Evolutionary conservation across 1,140 invertebrate genomes (phyloP).

Genomic region (Lineus longissimus): DNA sequence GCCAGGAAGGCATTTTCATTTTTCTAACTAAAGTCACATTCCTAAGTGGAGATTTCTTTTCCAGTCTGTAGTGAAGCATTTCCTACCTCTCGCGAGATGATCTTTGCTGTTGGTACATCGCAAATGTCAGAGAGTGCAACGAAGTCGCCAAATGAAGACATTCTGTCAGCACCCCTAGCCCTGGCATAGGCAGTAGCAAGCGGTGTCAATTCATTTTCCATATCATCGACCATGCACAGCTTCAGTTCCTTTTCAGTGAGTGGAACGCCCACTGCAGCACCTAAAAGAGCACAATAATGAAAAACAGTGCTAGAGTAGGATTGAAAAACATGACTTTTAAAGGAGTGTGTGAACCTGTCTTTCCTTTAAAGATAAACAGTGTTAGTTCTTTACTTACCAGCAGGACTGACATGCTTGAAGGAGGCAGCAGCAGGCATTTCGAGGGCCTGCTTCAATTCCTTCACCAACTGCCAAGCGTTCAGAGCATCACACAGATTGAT

Average conservation of each 20-base stretch:
- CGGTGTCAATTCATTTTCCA: constrained; percentile 71
- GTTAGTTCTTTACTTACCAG: constrained; percentile 49
- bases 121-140: constrained; percentile 89
- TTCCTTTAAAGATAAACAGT: not conserved
- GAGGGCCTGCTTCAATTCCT: constrained; percentile 76
- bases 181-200: constrained; percentile 92
- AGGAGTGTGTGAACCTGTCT: no score
- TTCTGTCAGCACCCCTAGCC: constrained; percentile 91
- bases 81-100: constrained; percentile 65
- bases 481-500: constrained; percentile 97
- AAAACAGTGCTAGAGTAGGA: no score
- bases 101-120: constrained; percentile 77
- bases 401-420: constrained; percentile 97
- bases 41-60: no score
- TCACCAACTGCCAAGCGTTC: constrained; percentile 94
- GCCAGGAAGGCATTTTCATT: no score
- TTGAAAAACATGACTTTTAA: no score
- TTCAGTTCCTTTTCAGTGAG: constrained; percentile 70
- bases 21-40: no score
- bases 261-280: constrained; percentile 84
- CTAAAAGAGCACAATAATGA: constrained; percentile 24
- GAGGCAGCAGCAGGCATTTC: constrained; percentile 86
- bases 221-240: constrained; percentile 90
- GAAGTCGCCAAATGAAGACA: constrained; percentile 99
- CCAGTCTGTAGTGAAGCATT: no score